Evolutionary conservation across 92 coral and sea anemone species (phyloP).

Genomic region (Phenganax stokvisi): DNA sequence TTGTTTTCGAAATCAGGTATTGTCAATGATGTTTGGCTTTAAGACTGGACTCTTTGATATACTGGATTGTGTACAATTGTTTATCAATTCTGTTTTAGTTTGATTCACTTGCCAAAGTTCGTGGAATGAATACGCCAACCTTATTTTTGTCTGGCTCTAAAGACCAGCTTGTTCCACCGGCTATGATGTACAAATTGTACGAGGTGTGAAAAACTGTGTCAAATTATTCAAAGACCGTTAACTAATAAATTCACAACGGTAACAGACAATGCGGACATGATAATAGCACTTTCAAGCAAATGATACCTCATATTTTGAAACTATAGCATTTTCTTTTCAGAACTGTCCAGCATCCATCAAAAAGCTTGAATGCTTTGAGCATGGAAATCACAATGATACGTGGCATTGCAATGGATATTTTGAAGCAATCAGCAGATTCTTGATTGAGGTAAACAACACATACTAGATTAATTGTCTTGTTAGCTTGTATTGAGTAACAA

Average conservation of each 20-base stretch:
- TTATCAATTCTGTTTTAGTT: conserved; percentile 45
- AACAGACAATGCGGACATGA: background rate
- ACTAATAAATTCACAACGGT: no score
- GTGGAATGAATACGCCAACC: conserved; percentile 67
- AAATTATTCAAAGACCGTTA: no score
- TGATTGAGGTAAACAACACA: conserved; percentile 65
- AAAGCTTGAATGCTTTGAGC: conserved; percentile 76
- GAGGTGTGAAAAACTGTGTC: conserved; percentile 52
- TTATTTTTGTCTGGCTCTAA: conserved; percentile 87
- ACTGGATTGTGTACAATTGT: background rate
- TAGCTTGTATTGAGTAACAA: no score
- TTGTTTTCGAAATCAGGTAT: conserved; percentile 96
- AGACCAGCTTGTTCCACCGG: conserved; percentile 90
- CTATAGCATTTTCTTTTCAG: conserved; percentile 40
- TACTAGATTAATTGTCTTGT: no score
- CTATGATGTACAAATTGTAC: conserved; percentile 85
- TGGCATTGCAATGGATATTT: conserved; percentile 98
- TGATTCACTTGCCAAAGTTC: conserved; percentile 75
- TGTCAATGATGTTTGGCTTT: background rate
- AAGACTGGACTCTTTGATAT: no score
- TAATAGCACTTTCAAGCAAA: background rate
- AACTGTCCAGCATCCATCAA: conserved; percentile 72
- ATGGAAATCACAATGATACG: conserved; percentile 95
- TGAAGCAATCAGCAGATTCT: conserved; percentile 77
- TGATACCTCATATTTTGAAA: no score